phyloP scores from a whole-genome alignment of 2,888 invertebrate genomes.

The Trissolcus brochymenae region DNA sequence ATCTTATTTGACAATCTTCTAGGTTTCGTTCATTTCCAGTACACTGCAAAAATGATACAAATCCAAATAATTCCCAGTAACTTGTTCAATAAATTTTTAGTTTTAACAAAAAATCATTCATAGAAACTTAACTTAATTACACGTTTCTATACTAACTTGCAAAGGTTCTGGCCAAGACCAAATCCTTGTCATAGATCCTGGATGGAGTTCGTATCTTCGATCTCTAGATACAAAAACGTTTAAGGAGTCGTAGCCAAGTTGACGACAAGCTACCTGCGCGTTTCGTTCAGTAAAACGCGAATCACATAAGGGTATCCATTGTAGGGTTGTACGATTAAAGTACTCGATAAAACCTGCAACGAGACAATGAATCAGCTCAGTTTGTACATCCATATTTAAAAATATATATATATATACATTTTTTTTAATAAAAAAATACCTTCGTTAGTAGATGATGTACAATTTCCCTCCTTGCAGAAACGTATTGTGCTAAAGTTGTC shows the following conservation, averaged over 20 bases:
- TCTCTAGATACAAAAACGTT: slow-evolving; percentile 93
- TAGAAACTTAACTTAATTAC: neutral
- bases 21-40: slow-evolving; percentile 85
- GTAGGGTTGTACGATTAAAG: slow-evolving; percentile 95
- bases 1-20: slow-evolving; percentile 89
- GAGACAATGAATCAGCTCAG: neutral
- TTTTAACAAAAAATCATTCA: no score
- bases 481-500: slow-evolving; percentile 81
- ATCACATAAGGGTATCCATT: slow-evolving; percentile 98
- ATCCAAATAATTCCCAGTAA: neutral
- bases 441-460: slow-evolving; percentile 79
- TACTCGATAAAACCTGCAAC: slow-evolving; percentile 92
- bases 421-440: no score
- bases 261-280: slow-evolving; percentile 96
- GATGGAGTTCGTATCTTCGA: slow-evolving; percentile 91
- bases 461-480: slow-evolving; percentile 87
- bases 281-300: slow-evolving; percentile 96
- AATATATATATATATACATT: no score
- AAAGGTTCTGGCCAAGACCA: slow-evolving; percentile 97
- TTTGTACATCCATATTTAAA: slow-evolving; percentile 1
- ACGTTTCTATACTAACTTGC: slow-evolving; percentile 73
- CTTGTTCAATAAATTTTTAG: no score
- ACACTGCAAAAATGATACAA: slow-evolving; percentile 78
- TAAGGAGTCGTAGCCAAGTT: slow-evolving; percentile 91
- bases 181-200: slow-evolving; percentile 89